Percentiles rank a stretch among this genome's conserved stretches.
Conservation (phyloP, 2,113 vertebrate species). For the Macrotus californicus region DNA sequence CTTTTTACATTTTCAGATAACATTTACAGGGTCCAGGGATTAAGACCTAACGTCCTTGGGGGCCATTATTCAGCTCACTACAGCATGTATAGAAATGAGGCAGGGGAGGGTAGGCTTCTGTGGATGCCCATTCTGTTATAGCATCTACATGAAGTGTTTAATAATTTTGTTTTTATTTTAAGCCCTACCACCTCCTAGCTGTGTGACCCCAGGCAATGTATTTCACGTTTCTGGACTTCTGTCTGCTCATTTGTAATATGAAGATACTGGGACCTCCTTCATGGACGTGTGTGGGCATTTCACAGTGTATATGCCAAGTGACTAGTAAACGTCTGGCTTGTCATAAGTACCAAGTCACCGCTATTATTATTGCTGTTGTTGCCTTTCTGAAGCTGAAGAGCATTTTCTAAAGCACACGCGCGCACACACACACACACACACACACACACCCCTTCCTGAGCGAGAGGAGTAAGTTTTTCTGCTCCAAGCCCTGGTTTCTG, state of each 20-base stretch:
- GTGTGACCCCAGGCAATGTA: background rate
- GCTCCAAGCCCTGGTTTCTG: conserved; percentile 31
- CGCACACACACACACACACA: fast-evolving
- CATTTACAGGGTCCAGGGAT: background rate
- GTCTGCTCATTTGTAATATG: background rate
- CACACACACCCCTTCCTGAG: background rate
- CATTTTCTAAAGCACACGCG: background rate
- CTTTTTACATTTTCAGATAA: background rate
- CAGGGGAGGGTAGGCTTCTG: too few species aligned
- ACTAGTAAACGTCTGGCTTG: fast-evolving
- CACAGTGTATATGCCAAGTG: fast-evolving
- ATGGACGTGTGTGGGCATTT: too few species aligned
- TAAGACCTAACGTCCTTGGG: background rate
- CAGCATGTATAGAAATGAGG: fast-evolving
- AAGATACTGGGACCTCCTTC: background rate
- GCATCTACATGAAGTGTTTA: background rate
- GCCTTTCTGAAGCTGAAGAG: background rate
- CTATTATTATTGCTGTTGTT: too few species aligned
- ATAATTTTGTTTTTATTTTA: background rate
- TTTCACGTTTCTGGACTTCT: background rate
- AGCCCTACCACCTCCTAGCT: background rate
- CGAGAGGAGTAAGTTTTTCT: background rate
- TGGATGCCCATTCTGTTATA: background rate
- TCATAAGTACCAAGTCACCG: fast-evolving
- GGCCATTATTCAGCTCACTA: background rate